A percentile compares a stretch with the other conserved stretches of the same genome.
Evolutionary conservation across 2,113 vertebrate species (phyloP).

Genomic region (Elaphurus davidianus): DNA sequence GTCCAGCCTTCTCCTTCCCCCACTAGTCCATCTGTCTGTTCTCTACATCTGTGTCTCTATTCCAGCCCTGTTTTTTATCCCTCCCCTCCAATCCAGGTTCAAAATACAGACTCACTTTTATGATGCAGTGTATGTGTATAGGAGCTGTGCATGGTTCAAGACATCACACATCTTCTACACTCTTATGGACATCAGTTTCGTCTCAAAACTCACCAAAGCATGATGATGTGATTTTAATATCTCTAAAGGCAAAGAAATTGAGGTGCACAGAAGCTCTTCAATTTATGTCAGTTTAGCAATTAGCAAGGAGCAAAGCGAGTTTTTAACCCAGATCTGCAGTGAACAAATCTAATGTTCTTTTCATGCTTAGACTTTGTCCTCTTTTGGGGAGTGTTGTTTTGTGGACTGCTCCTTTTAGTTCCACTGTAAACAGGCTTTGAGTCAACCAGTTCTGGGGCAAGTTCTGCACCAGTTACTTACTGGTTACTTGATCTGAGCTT

Average conservation of each 20-base stretch:
- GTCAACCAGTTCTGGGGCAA: background rate
- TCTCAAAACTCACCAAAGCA: background rate
- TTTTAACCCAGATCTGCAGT: background rate
- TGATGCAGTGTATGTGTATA: accelerated
- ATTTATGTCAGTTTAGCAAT: background rate
- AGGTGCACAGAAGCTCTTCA: background rate
- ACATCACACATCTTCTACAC: no score
- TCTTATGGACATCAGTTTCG: background rate
- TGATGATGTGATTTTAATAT: background rate
- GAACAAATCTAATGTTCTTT: background rate
- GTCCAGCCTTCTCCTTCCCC: background rate
- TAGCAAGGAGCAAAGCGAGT: background rate
- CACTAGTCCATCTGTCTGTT: background rate
- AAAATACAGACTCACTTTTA: background rate
- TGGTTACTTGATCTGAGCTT: background rate
- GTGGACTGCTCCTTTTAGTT: background rate
- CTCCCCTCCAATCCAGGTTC: background rate
- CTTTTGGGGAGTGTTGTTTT: background rate
- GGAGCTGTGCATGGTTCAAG: background rate
- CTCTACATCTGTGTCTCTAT: background rate
- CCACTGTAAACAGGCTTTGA: background rate
- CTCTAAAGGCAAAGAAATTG: background rate
- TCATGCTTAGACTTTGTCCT: background rate
- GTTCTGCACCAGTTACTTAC: background rate
- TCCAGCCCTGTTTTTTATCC: background rate